Evolutionary conservation across 2,888 invertebrate species (phyloP).

Genomic region (Cephus pulcher): DNA sequence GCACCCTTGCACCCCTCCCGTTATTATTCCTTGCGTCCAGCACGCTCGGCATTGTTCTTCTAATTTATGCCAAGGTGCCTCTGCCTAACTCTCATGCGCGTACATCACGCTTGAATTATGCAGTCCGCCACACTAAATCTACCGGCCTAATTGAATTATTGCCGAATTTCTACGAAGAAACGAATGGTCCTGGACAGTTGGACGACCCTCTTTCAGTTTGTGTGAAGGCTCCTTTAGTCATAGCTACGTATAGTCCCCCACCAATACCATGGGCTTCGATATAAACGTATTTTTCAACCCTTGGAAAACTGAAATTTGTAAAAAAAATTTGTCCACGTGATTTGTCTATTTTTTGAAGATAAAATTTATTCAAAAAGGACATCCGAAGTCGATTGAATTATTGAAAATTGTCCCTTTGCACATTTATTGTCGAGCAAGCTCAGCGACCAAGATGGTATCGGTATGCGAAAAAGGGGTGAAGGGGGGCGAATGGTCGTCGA

Average conservation of each 20-base stretch:
- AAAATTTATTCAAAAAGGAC: background rate
- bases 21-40: constrained; percentile 9
- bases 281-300: background rate
- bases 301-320: background rate
- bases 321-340: background rate
- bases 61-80: constrained; percentile 57
- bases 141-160: constrained; percentile 62
- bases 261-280: background rate
- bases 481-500: background rate
- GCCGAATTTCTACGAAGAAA: constrained; percentile 44
- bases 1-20: background rate
- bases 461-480: background rate
- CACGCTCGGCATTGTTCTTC: constrained; percentile 54
- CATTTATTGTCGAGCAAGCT: background rate
- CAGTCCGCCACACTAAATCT: constrained; percentile 58
- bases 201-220: background rate
- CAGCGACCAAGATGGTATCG: background rate
- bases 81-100: constrained; percentile 23
- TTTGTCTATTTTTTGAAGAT: background rate
- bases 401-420: background rate
- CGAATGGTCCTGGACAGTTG: background rate
- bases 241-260: background rate
- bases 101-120: constrained; percentile 60
- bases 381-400: background rate
- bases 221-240: background rate